Evolutionary conservation across 2,888 invertebrate genomes (phyloP).

Genomic region (Spisula subtruncata): DNA sequence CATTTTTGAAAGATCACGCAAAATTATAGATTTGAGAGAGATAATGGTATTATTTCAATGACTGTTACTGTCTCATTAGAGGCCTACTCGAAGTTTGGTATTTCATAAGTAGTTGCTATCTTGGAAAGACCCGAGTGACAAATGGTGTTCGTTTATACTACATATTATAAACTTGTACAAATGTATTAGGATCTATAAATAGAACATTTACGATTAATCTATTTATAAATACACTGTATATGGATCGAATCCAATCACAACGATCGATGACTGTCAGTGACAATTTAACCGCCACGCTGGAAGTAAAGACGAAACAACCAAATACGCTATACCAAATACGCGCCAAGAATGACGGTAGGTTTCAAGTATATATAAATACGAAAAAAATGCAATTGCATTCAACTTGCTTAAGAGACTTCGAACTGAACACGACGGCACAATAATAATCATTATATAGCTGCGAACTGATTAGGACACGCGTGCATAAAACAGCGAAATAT

Average conservation of each 20-base stretch:
- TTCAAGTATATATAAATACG: conserved; percentile 2
- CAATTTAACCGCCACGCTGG: conserved; percentile 47
- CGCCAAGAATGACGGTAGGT: background rate
- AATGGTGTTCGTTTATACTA: too few species aligned
- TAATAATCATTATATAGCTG: too few species aligned
- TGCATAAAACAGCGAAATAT: too few species aligned
- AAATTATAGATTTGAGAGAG: too few species aligned
- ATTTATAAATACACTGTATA: conserved; percentile 30
- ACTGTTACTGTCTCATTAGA: background rate
- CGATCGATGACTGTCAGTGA: background rate
- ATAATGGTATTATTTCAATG: too few species aligned
- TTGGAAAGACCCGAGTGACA: too few species aligned
- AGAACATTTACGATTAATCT: background rate
- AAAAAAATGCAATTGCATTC: background rate
- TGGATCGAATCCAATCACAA: conserved; percentile 39
- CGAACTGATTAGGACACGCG: too few species aligned
- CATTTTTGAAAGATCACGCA: too few species aligned
- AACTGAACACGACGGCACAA: background rate
- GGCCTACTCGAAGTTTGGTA: too few species aligned
- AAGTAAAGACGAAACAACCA: conserved; percentile 16
- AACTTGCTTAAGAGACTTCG: background rate
- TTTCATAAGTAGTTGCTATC: background rate
- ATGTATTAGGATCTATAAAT: background rate
- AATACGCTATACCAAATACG: background rate
- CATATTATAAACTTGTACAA: too few species aligned